phyloP scores from a whole-genome alignment of 2,113 vertebrate genomes.

The Lagopus muta region DNA sequence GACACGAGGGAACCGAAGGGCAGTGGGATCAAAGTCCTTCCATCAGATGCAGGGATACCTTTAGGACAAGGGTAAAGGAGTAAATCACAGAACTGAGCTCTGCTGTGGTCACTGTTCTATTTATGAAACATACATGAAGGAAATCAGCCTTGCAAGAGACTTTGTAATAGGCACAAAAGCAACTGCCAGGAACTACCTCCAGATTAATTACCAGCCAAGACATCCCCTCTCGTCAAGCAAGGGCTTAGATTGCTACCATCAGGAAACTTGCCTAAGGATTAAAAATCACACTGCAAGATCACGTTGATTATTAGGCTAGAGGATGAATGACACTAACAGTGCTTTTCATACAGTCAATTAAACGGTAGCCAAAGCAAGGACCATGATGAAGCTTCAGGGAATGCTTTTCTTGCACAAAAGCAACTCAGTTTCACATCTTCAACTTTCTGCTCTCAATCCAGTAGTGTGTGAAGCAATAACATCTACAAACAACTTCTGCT shows the following conservation, averaged over 20 bases:
- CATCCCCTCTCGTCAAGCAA: neutral
- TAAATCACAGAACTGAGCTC: neutral
- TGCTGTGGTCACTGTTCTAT: neutral
- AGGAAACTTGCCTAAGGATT: neutral
- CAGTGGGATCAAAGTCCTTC: neutral
- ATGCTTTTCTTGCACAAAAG: neutral
- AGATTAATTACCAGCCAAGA: neutral
- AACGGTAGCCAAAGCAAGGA: neutral
- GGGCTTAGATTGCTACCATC: neutral
- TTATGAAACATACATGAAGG: neutral
- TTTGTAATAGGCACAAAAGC: neutral
- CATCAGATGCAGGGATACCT: neutral
- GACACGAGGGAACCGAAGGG: neutral
- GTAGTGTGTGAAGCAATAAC: neutral
- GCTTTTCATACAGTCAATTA: neutral
- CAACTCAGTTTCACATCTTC: neutral
- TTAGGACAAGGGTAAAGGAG: neutral
- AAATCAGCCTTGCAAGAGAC: neutral
- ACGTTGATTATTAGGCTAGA: neutral
- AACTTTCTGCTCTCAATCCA: neutral
- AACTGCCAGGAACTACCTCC: neutral
- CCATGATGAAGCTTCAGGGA: neutral
- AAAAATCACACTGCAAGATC: neutral
- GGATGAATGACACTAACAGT: neutral
- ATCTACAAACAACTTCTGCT: neutral